Base-by-base conservation (phyloP, 1,140 invertebrate genomes). In the Colletes gigas region DNA sequence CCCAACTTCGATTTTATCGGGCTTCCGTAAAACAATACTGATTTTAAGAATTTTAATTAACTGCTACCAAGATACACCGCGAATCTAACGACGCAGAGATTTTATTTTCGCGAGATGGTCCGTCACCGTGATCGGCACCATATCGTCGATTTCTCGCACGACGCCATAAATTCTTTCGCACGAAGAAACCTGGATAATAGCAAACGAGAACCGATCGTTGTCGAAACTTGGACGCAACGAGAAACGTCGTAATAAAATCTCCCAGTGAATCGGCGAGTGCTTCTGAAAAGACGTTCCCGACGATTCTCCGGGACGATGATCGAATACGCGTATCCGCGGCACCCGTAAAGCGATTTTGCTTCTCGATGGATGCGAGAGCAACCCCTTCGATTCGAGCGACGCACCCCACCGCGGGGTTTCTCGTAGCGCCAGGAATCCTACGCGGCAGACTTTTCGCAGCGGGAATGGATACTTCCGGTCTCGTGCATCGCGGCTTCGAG, bases 401-500 rank as follows among this genome's bases (percentile, higher is more conserved):
- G 59, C 52, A 30, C 21, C 21, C 17, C 15, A 21, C 30, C 60
- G 41, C 17, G 19, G n/a, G 10, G 9, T 41, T 17, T 30, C 30
- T 30, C 30, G 21, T 72, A 57, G 44, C 30, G n/a, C 9, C 14
- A 47, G 30, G 9, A 19, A 81, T 30, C n/a, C 10, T 54, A n/a
- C 68, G 15, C 5, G 67, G 9, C 50, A 54, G 19, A 9, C 8
- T 55, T 19, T 47, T 41, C 21, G 6, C 12, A 50, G 9, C 44
- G 62, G 69, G 74, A 87, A 89, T 73, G 83, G 84, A 85, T 88
- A 89, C 83, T 89, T 83, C 68, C 78, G 63, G 74, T n/a, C 39
- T 74, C 60, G 84, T 78, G 83, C 83, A 90, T 91, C 88, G 86
- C 82, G 73, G 75, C 84, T 88, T 66, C 88, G 78, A 74, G 85